A percentile compares a stretch with the other conserved stretches of the same genome.
phyloP scores from a whole-genome alignment of 2,113 vertebrate species.

The Antidorcas marsupialis region DNA sequence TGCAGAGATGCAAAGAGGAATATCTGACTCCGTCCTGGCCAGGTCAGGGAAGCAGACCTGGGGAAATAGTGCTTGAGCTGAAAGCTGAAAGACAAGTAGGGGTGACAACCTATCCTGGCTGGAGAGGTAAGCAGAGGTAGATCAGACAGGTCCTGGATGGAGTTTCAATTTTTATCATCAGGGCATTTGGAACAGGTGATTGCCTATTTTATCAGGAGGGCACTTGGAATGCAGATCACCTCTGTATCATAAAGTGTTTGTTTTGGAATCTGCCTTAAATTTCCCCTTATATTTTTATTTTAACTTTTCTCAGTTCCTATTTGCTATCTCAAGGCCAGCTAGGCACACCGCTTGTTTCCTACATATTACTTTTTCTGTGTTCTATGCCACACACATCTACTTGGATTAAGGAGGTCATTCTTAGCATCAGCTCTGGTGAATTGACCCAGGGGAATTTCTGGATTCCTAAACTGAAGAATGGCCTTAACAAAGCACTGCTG shows the following conservation, averaged over 20 bases:
- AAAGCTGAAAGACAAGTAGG: background rate
- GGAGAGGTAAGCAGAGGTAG: background rate
- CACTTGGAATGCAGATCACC: background rate
- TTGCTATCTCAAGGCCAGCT: background rate
- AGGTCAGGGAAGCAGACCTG: background rate
- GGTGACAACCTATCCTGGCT: background rate
- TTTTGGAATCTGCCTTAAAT: background rate
- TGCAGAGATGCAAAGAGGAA: background rate
- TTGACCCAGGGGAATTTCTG: background rate
- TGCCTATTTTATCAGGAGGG: background rate
- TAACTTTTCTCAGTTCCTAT: background rate
- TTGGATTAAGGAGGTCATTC: background rate
- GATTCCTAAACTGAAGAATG: background rate
- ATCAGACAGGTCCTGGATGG: background rate
- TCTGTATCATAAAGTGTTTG: background rate
- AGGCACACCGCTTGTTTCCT: background rate
- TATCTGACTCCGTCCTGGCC: background rate
- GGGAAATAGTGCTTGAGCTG: background rate
- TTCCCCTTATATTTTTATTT: conserved; percentile 1
- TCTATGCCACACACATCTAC: background rate
- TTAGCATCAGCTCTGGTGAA: background rate
- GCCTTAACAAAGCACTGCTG: background rate
- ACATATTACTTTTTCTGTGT: background rate
- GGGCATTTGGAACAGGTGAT: background rate
- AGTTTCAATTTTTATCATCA: background rate